phyloP scores from a whole-genome alignment of 1,140 invertebrate genomes.

The Leptonema lineaticorne region DNA sequence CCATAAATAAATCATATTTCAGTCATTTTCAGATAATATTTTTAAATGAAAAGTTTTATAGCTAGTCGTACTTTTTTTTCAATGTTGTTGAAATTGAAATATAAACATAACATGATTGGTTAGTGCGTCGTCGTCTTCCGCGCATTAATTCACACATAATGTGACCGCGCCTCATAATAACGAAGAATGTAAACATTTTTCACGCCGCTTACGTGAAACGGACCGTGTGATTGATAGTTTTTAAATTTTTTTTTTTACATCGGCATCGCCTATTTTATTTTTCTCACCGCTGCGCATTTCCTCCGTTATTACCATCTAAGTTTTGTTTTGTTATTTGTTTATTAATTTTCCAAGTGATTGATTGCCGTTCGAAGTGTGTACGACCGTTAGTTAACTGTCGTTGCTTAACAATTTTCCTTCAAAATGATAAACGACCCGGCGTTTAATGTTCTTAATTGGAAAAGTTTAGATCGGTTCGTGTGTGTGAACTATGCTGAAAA shows the following conservation, averaged over 20 bases:
- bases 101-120: no score
- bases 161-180: no score
- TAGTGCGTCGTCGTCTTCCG: no score
- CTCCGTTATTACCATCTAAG: neutral
- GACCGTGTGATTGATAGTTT: no score
- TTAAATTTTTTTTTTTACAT: no score
- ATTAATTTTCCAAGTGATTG: neutral
- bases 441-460: neutral
- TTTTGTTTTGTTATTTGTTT: neutral
- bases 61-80: no score
- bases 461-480: neutral
- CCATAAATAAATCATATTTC: no score
- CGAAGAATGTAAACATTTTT: neutral
- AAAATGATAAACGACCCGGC: conserved; percentile 3
- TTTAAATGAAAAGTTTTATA: no score
- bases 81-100: no score
- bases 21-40: no score
- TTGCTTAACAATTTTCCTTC: neutral
- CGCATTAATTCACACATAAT: no score
- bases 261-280: neutral
- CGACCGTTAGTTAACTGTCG: neutral
- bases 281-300: neutral
- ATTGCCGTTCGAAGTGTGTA: neutral
- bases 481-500: no score
- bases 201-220: neutral